phyloP scores from a whole-genome alignment of 2,888 invertebrate genomes.

The Alloscopus bannaensis region DNA sequence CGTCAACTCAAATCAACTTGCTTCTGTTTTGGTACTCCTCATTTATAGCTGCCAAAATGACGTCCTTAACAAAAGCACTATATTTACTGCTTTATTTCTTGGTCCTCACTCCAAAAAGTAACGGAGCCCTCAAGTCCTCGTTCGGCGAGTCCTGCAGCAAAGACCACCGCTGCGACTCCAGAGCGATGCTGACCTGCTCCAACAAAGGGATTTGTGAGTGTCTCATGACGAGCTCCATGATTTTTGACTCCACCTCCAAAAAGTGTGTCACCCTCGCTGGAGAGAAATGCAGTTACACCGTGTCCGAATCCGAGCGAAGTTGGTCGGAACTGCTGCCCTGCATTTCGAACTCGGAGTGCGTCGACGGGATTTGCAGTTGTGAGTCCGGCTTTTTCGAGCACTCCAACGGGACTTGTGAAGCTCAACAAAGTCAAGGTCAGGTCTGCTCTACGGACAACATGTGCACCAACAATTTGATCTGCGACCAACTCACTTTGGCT shows the following conservation, averaged over 20 bases:
- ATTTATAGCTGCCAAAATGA: background rate
- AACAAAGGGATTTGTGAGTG: background rate
- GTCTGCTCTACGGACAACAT: background rate
- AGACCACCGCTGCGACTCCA: background rate
- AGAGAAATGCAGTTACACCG: constrained; percentile 7
- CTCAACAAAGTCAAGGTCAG: background rate
- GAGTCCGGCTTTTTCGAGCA: background rate
- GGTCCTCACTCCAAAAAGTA: background rate
- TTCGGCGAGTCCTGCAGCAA: constrained; percentile 2
- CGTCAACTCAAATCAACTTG: background rate
- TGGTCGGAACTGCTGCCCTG: constrained; percentile 23
- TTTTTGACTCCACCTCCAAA: background rate
- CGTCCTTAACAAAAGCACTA: background rate
- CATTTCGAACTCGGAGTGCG: background rate
- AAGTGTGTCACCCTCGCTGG: constrained; percentile 33
- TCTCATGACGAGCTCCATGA: constrained; percentile 11
- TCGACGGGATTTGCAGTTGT: constrained; percentile 9
- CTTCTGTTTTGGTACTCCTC: background rate
- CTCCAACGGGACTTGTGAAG: constrained; percentile 21
- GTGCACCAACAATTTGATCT: background rate
- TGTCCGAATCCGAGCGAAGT: background rate
- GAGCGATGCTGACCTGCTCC: background rate
- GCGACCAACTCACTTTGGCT: background rate
- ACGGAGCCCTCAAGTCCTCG: background rate
- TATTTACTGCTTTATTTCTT: background rate